Evolutionary conservation across 2,113 vertebrate genomes (phyloP), one percentile per base, ranked within the genome.

Genomic region (Lophochroa leadbeateri): DNA sequence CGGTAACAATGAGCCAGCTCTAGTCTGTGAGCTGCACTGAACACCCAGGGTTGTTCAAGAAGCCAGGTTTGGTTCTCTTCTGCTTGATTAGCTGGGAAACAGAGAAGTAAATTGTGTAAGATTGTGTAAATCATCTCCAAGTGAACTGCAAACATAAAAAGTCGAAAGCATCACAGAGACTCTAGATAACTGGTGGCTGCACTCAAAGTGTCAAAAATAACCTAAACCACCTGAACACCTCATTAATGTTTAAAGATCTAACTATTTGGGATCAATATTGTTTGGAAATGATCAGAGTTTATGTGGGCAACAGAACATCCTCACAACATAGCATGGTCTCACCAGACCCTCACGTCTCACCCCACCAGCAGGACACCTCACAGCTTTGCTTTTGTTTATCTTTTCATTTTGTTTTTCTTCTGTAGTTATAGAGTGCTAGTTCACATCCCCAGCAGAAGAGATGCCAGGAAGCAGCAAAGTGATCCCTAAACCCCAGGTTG

Each of bases 31-130:
- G 43, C 17, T 41, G 46, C 39, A 9, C 16, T 4, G 10, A 37
- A 21, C 11, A 10, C 18, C 21, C 25, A 7, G 19, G 68, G 35
- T 25, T 0, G 0, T 31, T 15, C 7, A 23, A 46, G 39, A 35
- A 74, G 24, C 29, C 64, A 61, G 44, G 33, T 53, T 64, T 80
- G 69, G 49, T 25, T 70, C 43, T 47, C 53, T 57, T 50, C 67
- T 76, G 46, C 47, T 55, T 24, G 53, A 37, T 27, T 21, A 63
- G 18, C 47, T 86, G 75, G 58, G 57, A 71, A 70, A 43, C 21
- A 57, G n/a, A 60, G 35, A 13, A 19, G 50, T 3, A 35, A 58
- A 58, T 58, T 35, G 57, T 24, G 21, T 58, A 58, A 35, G 11
- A 17, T 9, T 4, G 1, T 19, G 10, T 17, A 55, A 84, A 65